Base-by-base conservation (phyloP, 2,888 invertebrate genomes). In the Mimumesa dahlbomi region DNA sequence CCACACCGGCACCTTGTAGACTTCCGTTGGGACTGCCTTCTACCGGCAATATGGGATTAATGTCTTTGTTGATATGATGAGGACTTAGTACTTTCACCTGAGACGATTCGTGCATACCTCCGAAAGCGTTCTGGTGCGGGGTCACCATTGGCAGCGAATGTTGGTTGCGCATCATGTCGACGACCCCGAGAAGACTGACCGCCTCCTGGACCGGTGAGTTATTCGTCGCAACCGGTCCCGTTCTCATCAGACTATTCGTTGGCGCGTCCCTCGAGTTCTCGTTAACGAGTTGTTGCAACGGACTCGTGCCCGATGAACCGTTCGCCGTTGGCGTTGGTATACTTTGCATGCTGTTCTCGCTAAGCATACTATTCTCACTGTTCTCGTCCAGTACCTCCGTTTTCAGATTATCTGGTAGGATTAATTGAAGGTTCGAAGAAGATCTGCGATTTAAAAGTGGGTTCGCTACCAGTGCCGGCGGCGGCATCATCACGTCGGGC, bases 371-470 rank as follows among this genome's bases (percentile, higher is more conserved):
- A 77, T 92, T 92, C 87, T 94, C 94, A 83, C 95, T 94, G 77
- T 92, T 93, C 71, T 95, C 95, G 85, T 95, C 95, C 36, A 93
- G 87, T 46, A 94, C 90, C 90, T 95, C 93, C 46, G 93, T 87
- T 66, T 89, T 89, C 7, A 89, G 73, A 59, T 91, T 90, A 79
- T 93, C 93, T 21, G 92, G 92, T 58, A 92, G 87, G 45, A 93
- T 91, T 79, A 91, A 82, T 43, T 90, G 90, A 52, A 91, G 83
- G 62, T 89, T 91, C 36, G 91, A 90, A 13, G 92, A 90, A 21
- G 94, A 93, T 4, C 95, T 91, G 16, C 94, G 79, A 14, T 69
- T 82, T 9, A 89, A 66, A 18, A 89, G 79, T 1, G 88, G 92
- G 71, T 92, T 92, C 29, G 93, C 91, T 81, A 92, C 90, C 65